Evolutionary conservation across 2,113 vertebrate species (phyloP).

Genomic region (Camelus dromedarius): DNA sequence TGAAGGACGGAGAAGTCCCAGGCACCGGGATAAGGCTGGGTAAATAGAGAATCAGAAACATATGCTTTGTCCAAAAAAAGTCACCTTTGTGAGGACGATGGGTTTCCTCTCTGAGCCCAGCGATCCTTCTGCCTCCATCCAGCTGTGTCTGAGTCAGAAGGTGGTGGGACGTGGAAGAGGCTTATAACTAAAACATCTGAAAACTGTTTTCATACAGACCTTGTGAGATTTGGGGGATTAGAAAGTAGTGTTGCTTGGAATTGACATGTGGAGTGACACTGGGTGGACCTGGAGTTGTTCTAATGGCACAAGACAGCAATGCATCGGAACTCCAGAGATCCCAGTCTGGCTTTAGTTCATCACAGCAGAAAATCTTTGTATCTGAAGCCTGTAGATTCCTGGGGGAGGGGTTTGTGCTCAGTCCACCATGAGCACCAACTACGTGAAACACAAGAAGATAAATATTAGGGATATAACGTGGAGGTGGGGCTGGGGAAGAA

Average conservation of each 20-base stretch:
- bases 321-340: background rate
- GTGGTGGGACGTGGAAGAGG: background rate
- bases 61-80: background rate
- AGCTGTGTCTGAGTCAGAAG: background rate
- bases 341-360: background rate
- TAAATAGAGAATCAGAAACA: conserved; percentile 39
- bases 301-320: background rate
- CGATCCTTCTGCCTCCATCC: background rate
- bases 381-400: background rate
- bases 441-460: no score
- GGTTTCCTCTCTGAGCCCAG: background rate
- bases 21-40: background rate
- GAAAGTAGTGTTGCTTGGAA: background rate
- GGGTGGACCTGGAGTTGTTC: background rate
- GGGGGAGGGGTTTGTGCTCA: no score
- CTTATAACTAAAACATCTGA: background rate
- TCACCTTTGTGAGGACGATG: background rate
- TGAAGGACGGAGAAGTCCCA: background rate
- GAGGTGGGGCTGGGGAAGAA: no score
- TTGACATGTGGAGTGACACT: background rate
- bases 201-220: conserved; percentile 19
- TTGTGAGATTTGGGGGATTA: background rate
- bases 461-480: no score
- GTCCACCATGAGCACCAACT: no score
- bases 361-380: background rate